phyloP scores from a whole-genome alignment of 1,140 invertebrate species.

The Eubasilissa regina region DNA sequence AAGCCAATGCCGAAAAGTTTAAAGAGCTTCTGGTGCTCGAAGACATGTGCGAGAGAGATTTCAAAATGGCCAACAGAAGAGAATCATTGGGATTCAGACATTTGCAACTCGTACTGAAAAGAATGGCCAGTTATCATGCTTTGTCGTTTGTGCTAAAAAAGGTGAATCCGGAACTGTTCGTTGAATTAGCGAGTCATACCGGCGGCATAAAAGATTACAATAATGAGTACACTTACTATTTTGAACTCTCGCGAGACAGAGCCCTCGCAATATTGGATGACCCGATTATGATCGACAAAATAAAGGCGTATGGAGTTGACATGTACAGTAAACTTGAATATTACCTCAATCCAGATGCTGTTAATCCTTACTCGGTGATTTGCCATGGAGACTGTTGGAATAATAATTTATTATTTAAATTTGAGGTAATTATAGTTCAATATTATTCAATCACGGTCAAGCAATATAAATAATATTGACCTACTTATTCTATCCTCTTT shows the following conservation, averaged over 20 bases:
- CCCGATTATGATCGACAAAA: conserved; percentile 17
- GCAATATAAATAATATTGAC: no score
- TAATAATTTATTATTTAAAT: conserved; percentile 73
- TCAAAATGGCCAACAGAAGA: conserved; percentile 72
- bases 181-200: conserved; percentile 6
- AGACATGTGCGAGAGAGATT: conserved; percentile 70
- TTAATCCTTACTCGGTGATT: conserved; percentile 67
- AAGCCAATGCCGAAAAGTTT: conserved; percentile 62
- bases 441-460: no score
- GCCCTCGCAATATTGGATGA: conserved; percentile 42
- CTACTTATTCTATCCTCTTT: no score
- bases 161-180: conserved; percentile 33
- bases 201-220: conserved; percentile 20
- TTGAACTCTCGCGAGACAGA: conserved; percentile 38
- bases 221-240: conserved; percentile 24
- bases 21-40: conserved; percentile 70
- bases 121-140: conserved; percentile 74
- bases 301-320: conserved; percentile 19
- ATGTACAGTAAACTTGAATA: conserved; percentile 16
- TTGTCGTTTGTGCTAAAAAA: conserved; percentile 59
- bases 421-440: conserved; percentile 59
- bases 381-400: conserved; percentile 75
- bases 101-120: conserved; percentile 68
- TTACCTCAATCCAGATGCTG: conserved; percentile 37
- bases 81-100: conserved; percentile 70